Conservation (phyloP, 1,140 invertebrate species). For the Sycophaga agraensis region DNA sequence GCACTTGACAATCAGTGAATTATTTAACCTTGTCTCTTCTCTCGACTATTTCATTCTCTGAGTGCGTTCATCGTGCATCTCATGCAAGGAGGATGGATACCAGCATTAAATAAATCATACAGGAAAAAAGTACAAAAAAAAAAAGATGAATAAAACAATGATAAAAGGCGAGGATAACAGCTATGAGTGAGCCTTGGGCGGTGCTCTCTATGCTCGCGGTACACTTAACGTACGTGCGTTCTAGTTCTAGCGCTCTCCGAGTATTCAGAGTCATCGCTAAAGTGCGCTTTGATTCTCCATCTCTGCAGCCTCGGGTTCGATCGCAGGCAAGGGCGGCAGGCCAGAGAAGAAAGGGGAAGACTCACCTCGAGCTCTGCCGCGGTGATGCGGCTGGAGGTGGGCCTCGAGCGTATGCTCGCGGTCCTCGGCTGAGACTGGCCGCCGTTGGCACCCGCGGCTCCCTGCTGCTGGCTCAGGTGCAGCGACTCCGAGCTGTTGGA, state of each 20-base stretch:
- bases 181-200: conserved; percentile 20
- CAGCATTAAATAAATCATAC: conserved; percentile 7
- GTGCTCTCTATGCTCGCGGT: conserved; percentile 2
- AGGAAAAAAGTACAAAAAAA: neutral
- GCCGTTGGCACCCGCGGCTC: conserved; percentile 51
- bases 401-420: conserved; percentile 83
- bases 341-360: too few species aligned
- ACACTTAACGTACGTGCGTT: conserved; percentile 4
- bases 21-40: too few species aligned
- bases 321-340: too few species aligned
- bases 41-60: conserved; percentile 11
- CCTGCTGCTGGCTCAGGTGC: conserved; percentile 60
- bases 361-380: conserved; percentile 78
- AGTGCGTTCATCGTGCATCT: conserved; percentile 34
- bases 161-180: conserved; percentile 2
- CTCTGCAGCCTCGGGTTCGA: too few species aligned
- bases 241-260: too few species aligned
- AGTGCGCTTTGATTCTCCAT: neutral
- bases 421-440: conserved; percentile 73
- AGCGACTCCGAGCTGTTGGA: conserved; percentile 81
- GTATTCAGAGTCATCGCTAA: neutral
- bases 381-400: conserved; percentile 82
- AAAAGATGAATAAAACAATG: neutral
- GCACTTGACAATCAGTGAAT: too few species aligned
- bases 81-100: conserved; percentile 38